Percentiles rank a stretch among this genome's conserved stretches.
These are phyloP conservation scores for Leptinotarsa peninsularis DNA, from an alignment of 2,888 invertebrate species.

Conservation along the genomic window DNA sequence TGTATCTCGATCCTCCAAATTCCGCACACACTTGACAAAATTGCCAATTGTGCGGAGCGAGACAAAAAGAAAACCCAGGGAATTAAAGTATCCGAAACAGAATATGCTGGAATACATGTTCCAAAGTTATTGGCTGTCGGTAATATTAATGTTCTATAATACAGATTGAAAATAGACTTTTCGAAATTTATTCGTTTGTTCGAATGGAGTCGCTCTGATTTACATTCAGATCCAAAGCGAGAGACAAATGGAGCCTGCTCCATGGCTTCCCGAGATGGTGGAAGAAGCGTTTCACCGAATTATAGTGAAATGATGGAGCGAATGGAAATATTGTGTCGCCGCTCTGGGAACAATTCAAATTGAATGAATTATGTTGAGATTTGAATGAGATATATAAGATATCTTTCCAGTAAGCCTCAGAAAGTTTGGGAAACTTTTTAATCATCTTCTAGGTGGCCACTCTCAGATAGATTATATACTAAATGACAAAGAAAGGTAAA, in stretches of 20 bases:
- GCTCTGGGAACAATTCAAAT: neutral
- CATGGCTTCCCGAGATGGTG: constrained; percentile 39
- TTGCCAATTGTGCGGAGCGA: constrained; percentile 26
- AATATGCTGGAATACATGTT: constrained; percentile 62
- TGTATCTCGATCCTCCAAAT: constrained; percentile 31
- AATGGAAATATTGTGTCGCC: constrained; percentile 38
- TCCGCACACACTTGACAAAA: constrained; percentile 34
- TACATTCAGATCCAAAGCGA: constrained; percentile 56
- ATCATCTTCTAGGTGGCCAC: too few species aligned
- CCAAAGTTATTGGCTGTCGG: constrained; percentile 62
- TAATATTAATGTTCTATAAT: constrained; percentile 63
- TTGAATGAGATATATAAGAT: too few species aligned
- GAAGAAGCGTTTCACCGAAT: constrained; percentile 40
- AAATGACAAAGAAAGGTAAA: too few species aligned
- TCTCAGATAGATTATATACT: too few species aligned
- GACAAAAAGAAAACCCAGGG: constrained; percentile 46
- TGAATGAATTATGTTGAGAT: neutral
- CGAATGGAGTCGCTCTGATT: constrained; percentile 58
- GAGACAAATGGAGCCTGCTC: constrained; percentile 56
- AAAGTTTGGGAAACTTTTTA: too few species aligned
- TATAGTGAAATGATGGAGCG: constrained; percentile 43
- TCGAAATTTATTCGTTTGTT: constrained; percentile 60
- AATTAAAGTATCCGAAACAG: constrained; percentile 53
- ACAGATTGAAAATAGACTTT: constrained; percentile 62
- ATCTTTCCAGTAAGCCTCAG: too few species aligned